Percentiles rank a stretch among this genome's conserved stretches.
Evolutionary conservation across 1,140 invertebrate genomes (phyloP).

Genomic region (Cataglyphis hispanica): DNA sequence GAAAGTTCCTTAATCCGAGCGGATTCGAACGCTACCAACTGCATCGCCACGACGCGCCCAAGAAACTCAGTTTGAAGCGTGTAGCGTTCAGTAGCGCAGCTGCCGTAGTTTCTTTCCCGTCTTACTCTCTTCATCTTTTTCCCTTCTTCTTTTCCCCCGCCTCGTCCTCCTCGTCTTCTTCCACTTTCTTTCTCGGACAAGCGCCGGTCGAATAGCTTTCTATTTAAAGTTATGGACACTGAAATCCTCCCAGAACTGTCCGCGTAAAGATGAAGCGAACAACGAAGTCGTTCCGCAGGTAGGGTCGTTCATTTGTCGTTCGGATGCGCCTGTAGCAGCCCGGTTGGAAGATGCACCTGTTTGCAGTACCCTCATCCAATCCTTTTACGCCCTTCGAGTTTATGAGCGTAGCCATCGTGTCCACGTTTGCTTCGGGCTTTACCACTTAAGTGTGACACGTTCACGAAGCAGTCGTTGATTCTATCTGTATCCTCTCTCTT

Average conservation of each 20-base stretch:
- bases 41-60: neutral
- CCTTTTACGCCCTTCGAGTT: constrained; percentile 72
- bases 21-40: constrained; percentile 38
- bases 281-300: constrained; percentile 50
- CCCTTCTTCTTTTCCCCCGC: neutral
- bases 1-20: constrained; percentile 59
- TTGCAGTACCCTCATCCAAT: constrained; percentile 43
- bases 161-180: neutral
- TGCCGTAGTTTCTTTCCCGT: constrained; percentile 32
- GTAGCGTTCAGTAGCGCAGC: constrained; percentile 15
- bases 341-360: constrained; percentile 43
- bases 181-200: neutral
- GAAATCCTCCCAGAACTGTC: constrained; percentile 66
- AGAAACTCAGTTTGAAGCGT: constrained; percentile 39
- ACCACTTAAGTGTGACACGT: constrained; percentile 61
- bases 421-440: constrained; percentile 67
- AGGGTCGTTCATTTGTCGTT: constrained; percentile 55
- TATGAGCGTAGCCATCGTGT: constrained; percentile 64
- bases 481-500: constrained; percentile 14
- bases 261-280: constrained; percentile 46
- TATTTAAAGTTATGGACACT: constrained; percentile 75
- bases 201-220: constrained; percentile 63
- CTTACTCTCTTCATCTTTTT: neutral
- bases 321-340: constrained; percentile 17
- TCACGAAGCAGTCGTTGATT: constrained; percentile 31